Evolutionary conservation across 2,888 invertebrate genomes (phyloP).

Genomic region (Thera britannica): DNA sequence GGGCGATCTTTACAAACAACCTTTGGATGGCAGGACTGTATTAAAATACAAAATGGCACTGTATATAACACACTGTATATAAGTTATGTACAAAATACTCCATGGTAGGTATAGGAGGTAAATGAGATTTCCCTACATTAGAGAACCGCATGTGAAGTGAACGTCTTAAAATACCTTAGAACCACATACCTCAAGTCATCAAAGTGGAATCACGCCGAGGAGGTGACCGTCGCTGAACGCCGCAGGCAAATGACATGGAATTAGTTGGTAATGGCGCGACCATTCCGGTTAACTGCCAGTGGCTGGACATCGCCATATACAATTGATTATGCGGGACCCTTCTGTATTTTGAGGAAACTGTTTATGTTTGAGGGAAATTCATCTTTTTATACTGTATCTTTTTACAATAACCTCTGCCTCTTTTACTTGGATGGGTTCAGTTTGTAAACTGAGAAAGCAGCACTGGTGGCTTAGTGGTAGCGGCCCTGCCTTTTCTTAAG

Average conservation of each 20-base stretch:
- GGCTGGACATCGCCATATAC: slow-evolving; percentile 75
- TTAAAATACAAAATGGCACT: too few relatives aligned
- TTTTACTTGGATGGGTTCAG: too few relatives aligned
- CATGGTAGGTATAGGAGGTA: neutral
- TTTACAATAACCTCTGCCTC: too few relatives aligned
- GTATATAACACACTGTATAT: too few relatives aligned
- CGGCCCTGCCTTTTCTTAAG: too few relatives aligned
- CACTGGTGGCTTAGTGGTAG: too few relatives aligned
- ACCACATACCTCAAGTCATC: slow-evolving; percentile 37
- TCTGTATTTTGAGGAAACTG: slow-evolving; percentile 44
- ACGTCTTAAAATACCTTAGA: slow-evolving; percentile 27
- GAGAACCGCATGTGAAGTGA: neutral
- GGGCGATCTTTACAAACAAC: too few relatives aligned
- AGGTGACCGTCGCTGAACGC: slow-evolving; percentile 68
- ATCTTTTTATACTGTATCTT: neutral
- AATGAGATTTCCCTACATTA: slow-evolving; percentile 11
- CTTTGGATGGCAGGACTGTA: too few relatives aligned
- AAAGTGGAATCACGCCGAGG: slow-evolving; percentile 45
- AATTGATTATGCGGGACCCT: slow-evolving; percentile 75
- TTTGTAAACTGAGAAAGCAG: too few relatives aligned
- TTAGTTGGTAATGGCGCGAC: slow-evolving; percentile 82
- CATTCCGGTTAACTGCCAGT: slow-evolving; percentile 79
- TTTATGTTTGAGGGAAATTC: neutral
- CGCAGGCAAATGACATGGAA: slow-evolving; percentile 83
- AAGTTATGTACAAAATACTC: too few relatives aligned